Evolutionary conservation across 1,140 invertebrate species (phyloP).

Genomic region (Samia ricini): DNA sequence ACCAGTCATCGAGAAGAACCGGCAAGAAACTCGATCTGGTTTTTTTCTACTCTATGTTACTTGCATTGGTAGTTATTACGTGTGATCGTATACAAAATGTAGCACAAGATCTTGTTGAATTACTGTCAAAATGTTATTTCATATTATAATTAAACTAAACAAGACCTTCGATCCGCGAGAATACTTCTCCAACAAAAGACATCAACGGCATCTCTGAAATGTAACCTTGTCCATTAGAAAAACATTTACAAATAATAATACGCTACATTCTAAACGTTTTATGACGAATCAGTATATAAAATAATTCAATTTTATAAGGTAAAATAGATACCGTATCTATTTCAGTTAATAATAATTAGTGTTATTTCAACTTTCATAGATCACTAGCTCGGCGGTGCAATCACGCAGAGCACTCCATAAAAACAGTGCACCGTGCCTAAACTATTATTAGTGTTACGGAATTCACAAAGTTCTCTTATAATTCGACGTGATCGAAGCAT

Average conservation of each 20-base stretch:
- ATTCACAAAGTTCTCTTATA: slow-evolving; percentile 47
- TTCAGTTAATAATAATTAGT: slow-evolving; percentile 8
- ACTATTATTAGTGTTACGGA: slow-evolving; percentile 39
- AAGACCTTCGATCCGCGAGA: background rate
- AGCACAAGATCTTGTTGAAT: too few species aligned
- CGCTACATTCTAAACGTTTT: too few species aligned
- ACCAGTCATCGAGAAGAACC: too few species aligned
- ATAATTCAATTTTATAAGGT: background rate
- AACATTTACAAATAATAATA: background rate
- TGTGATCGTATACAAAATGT: too few species aligned
- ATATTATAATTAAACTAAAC: background rate
- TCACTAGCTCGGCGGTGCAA: background rate
- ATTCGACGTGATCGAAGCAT: slow-evolving; percentile 42
- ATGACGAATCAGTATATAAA: background rate
- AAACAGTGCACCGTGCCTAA: slow-evolving; percentile 34
- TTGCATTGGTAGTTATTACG: too few species aligned
- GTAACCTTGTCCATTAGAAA: background rate
- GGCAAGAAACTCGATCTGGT: too few species aligned
- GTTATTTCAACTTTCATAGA: slow-evolving; percentile 26
- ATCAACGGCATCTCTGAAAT: slow-evolving; percentile 26
- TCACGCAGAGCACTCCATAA: slow-evolving; percentile 12
- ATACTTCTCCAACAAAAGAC: slow-evolving; percentile 30
- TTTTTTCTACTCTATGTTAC: too few species aligned
- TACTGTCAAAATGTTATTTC: too few species aligned
- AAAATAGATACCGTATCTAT: background rate